Evolutionary conservation across 1,140 invertebrate genomes (phyloP).

Genomic region (Matsumurasca onukii): DNA sequence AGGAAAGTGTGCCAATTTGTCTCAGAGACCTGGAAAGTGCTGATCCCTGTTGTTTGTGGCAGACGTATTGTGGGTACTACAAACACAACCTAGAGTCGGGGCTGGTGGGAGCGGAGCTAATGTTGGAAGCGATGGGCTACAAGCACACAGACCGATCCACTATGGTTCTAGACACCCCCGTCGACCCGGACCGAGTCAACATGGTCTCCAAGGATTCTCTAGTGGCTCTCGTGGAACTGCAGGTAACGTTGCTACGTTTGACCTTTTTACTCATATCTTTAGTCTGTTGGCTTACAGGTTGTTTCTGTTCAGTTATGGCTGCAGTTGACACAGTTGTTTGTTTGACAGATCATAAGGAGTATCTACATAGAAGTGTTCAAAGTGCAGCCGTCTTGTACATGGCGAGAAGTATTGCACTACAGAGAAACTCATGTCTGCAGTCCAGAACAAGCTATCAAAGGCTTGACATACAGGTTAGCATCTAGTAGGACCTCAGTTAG

Average conservation of each 20-base stretch:
- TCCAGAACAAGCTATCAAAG: slow-evolving; percentile 55
- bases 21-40: too few species aligned
- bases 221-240: slow-evolving; percentile 86
- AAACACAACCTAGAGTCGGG: slow-evolving; percentile 82
- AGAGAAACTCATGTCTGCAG: slow-evolving; percentile 63
- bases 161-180: slow-evolving; percentile 64
- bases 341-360: slow-evolving; percentile 52
- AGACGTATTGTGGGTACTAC: slow-evolving; percentile 84
- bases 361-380: slow-evolving; percentile 60
- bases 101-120: slow-evolving; percentile 68
- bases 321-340: slow-evolving; percentile 27
- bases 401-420: slow-evolving; percentile 66
- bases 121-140: slow-evolving; percentile 83
- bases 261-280: background rate
- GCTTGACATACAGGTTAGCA: slow-evolving; percentile 47
- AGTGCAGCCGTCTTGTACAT: slow-evolving; percentile 54
- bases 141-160: slow-evolving; percentile 57
- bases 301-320: too few species aligned
- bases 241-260: slow-evolving; percentile 54
- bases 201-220: slow-evolving; percentile 79
- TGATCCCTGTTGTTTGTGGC: too few species aligned
- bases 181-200: slow-evolving; percentile 77
- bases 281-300: slow-evolving; percentile 27
- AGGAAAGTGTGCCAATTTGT: too few species aligned
- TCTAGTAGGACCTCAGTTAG: too few species aligned